Evolutionary conservation across 2,113 vertebrate genomes (phyloP).

Genomic region (Phalacrocorax pelagicus): DNA sequence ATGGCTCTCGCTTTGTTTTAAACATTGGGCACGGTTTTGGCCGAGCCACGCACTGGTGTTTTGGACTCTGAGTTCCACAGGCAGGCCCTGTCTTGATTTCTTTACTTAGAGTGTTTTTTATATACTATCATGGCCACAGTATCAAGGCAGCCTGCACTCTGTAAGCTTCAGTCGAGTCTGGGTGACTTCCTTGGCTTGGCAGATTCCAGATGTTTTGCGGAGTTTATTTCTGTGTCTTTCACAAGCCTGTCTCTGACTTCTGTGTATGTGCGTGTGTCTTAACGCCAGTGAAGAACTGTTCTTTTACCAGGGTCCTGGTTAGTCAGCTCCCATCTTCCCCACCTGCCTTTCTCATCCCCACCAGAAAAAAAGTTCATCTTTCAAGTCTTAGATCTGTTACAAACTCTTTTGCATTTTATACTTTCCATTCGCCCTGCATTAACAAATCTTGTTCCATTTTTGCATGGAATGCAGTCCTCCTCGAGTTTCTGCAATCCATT

Average conservation of each 20-base stretch:
- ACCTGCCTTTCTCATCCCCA: not conserved
- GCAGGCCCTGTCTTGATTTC: not conserved
- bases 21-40: not conserved
- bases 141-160: not conserved
- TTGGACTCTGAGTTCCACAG: not conserved
- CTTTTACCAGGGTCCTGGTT: not conserved
- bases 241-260: not conserved
- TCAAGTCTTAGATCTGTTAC: not conserved
- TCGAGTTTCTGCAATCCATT: not conserved
- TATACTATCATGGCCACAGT: not conserved
- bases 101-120: not conserved
- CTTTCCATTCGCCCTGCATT: not conserved
- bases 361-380: not conserved
- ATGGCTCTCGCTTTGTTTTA: not conserved
- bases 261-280: not conserved
- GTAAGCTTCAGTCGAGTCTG: not conserved
- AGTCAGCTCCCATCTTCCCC: not conserved
- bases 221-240: constrained; percentile 8
- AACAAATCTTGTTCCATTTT: not conserved
- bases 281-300: not conserved
- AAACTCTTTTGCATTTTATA: not conserved
- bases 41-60: fast-evolving
- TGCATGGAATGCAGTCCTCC: not conserved
- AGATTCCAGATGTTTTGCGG: constrained; percentile 25
- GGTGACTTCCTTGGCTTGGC: constrained; percentile 32